Base-by-base conservation (phyloP, 2,888 invertebrate genomes). In the Helicoverpa assulta region DNA sequence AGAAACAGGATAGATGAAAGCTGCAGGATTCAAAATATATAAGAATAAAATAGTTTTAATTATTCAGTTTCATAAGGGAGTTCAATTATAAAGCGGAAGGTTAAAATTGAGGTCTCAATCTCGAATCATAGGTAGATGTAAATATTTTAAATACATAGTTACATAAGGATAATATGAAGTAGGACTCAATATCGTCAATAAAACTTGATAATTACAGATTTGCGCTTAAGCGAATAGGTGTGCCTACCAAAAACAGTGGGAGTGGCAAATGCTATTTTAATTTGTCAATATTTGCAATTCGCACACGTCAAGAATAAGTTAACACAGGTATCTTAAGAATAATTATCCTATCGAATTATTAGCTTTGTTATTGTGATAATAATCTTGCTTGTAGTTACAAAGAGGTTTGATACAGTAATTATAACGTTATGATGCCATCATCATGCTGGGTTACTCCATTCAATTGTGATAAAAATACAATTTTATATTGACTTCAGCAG, bases 321-420 rank as follows among this genome's bases (percentile, higher is more conserved):
- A 53, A 21, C 37, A 21, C 52, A 26, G 43, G 10, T 68, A 40
- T 58, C n/a, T 10, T 43, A 52, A 12, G 60, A 67, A 26, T 40
- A 12, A 12, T 43, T 56, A 62, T 54, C 57, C 10, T 26, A 57
- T 52, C 21, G 40, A 61, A 55, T 75, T 37, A 62, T 66, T 40
- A 52, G n/a, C 37, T 51, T 61, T 8, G 12, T 18, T 21, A 14
- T 51, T 56, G 53, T 57, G 26, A 67, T 43, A 56, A 47, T 40
- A 47, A 50, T 56, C 54, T 53, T 33, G 26, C 19, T 14, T 66
- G 50, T 43, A 33, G n/a, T 58, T 29, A 64, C 56, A 64, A 60
- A 73, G 68, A 40, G 54, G 57, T 51, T 60, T 68, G 21, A 61
- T 54, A 40, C 54, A 52, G 56, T 54, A 78, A 64, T 64, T 73